Conservation (phyloP, 2,797 vertebrate species). For the Sebastiscus albofasciatus region DNA sequence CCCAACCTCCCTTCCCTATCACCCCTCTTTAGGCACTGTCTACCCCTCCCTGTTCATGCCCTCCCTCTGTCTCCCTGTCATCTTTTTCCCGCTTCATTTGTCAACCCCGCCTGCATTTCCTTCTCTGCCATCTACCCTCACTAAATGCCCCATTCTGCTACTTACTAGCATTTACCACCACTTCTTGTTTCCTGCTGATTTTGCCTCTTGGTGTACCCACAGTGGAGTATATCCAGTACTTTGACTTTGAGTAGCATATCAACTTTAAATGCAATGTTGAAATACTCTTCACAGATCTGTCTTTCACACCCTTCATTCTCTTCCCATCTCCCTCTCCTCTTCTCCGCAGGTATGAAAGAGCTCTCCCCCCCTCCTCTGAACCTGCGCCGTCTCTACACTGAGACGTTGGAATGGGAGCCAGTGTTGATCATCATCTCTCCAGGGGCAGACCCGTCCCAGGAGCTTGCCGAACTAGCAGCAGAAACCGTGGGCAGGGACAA, state of each 20-base stretch:
- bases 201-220: background rate
- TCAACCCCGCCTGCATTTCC: background rate
- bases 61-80: background rate
- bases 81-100: conserved; percentile 7
- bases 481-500: conserved; percentile 87
- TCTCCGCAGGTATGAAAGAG: conserved; percentile 89
- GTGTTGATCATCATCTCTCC: conserved; percentile 97
- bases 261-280: conserved; percentile 10
- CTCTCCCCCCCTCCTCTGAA: conserved; percentile 92
- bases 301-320: conserved; percentile 1
- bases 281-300: conserved; percentile 5
- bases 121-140: background rate
- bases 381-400: conserved; percentile 90
- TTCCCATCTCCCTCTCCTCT: background rate
- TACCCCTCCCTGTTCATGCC: background rate
- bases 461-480: conserved; percentile 92
- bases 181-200: background rate
- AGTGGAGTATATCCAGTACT: conserved; percentile 8
- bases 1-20: background rate
- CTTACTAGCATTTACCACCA: background rate
- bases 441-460: conserved; percentile 97
- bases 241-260: conserved; percentile 11
- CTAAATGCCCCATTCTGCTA: background rate
- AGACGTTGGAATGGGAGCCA: conserved; percentile 92
- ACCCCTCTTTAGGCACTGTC: background rate